Conservation (phyloP, 2,113 vertebrate genomes). For the Platichthys stellatus region DNA sequence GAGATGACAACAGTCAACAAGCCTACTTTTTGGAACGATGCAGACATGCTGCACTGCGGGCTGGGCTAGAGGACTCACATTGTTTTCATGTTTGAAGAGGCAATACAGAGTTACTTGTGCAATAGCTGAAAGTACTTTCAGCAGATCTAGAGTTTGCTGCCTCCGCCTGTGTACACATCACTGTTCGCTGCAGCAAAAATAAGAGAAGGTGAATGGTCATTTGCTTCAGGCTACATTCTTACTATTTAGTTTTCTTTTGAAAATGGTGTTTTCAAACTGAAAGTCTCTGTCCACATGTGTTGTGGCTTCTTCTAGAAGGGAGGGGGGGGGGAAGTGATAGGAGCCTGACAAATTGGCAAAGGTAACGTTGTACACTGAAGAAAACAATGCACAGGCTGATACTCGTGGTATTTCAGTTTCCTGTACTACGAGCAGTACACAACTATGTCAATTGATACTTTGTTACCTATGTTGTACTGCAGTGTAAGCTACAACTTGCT, state of each 20-base stretch:
- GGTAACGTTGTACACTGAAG: not conserved
- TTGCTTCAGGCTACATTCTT: no score
- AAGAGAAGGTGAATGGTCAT: not conserved
- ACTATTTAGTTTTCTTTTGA: no score
- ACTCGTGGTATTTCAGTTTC: no score
- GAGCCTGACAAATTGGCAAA: no score
- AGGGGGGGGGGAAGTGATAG: no score
- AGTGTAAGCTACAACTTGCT: not conserved
- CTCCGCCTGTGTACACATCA: not conserved
- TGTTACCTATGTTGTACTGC: not conserved
- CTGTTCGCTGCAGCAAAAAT: not conserved
- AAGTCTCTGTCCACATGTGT: no score
- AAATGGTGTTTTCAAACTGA: no score
- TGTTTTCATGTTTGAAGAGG: not conserved
- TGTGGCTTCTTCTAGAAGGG: no score
- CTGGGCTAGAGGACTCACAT: not conserved
- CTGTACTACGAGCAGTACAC: no score
- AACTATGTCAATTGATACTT: not conserved
- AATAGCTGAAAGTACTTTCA: not conserved
- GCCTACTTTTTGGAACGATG: not conserved
- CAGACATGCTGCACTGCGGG: not conserved
- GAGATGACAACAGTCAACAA: slow-evolving; percentile 34
- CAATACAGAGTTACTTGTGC: not conserved
- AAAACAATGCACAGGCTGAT: not conserved
- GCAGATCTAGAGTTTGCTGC: not conserved